Evolutionary conservation across 92 coral and sea anemone species (phyloP).

Genomic region (Siderastrea siderea): DNA sequence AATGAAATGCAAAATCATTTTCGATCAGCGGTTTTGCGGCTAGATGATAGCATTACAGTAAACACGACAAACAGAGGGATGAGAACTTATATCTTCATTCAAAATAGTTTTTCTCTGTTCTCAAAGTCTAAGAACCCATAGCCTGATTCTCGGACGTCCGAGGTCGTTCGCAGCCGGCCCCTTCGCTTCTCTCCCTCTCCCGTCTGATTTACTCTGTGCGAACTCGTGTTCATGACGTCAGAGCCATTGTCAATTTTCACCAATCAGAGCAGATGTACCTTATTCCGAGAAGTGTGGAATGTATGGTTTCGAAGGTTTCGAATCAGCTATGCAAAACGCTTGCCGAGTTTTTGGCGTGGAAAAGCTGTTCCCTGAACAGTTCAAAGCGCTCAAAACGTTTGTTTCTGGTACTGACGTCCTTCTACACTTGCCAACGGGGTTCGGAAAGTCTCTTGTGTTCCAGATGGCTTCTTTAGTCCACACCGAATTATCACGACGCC

Average conservation of each 20-base stretch:
- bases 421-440: conserved; percentile 47
- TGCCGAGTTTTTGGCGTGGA: conserved; percentile 29
- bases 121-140: too few species aligned
- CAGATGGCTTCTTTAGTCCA: conserved; percentile 51
- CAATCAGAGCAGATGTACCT: conserved; percentile 9
- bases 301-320: conserved; percentile 15
- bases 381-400: conserved; percentile 27
- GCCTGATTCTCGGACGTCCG: too few species aligned
- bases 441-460: conserved; percentile 41
- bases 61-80: too few species aligned
- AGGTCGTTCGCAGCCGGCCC: not conserved
- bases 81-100: too few species aligned
- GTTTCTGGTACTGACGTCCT: conserved; percentile 13
- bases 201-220: not conserved
- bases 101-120: too few species aligned
- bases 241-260: not conserved
- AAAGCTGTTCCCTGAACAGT: conserved; percentile 44
- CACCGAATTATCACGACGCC: not conserved
- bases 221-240: conserved; percentile 24
- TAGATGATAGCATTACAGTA: too few species aligned
- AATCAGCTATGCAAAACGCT: conserved; percentile 2
- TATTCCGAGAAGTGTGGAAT: conserved; percentile 9
- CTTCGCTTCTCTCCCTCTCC: conserved; percentile 1
- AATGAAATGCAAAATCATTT: too few species aligned
- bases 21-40: too few species aligned